phyloP scores from a whole-genome alignment of 2,888 invertebrate genomes.

The Hoplodrina ambigua region DNA sequence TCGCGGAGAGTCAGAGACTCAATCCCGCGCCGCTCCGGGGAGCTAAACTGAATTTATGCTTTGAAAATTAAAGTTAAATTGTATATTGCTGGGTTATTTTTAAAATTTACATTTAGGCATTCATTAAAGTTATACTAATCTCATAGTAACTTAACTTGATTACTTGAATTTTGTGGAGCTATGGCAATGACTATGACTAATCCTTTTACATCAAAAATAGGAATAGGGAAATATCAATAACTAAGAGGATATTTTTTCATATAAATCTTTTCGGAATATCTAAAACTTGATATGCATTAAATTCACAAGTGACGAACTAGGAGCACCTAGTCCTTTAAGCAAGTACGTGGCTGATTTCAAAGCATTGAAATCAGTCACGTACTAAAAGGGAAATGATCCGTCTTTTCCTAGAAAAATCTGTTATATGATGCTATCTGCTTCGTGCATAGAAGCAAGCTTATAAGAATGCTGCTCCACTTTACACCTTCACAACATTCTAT shows the following conservation, averaged over 20 bases:
- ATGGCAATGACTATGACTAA: not conserved
- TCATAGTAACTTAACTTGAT: conserved; percentile 59
- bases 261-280: too few species aligned
- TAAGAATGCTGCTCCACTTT: not conserved
- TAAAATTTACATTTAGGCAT: conserved; percentile 83
- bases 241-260: too few species aligned
- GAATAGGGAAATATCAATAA: too few species aligned
- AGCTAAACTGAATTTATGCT: conserved; percentile 89
- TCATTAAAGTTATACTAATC: conserved; percentile 74
- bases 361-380: conserved; percentile 4
- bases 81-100: conserved; percentile 85
- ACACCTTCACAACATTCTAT: not conserved
- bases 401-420: conserved; percentile 1
- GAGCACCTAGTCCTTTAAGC: too few species aligned
- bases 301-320: too few species aligned
- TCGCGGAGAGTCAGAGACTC: conserved; percentile 80
- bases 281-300: too few species aligned
- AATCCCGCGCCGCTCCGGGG: conserved; percentile 82
- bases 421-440: not conserved
- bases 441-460: not conserved
- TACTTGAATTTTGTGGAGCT: not conserved
- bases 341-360: too few species aligned
- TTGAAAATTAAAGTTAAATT: conserved; percentile 89
- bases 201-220: too few species aligned
- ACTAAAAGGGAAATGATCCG: not conserved